phyloP scores from a whole-genome alignment of 2,113 vertebrate species.

The Brienomyrus longianalis region DNA sequence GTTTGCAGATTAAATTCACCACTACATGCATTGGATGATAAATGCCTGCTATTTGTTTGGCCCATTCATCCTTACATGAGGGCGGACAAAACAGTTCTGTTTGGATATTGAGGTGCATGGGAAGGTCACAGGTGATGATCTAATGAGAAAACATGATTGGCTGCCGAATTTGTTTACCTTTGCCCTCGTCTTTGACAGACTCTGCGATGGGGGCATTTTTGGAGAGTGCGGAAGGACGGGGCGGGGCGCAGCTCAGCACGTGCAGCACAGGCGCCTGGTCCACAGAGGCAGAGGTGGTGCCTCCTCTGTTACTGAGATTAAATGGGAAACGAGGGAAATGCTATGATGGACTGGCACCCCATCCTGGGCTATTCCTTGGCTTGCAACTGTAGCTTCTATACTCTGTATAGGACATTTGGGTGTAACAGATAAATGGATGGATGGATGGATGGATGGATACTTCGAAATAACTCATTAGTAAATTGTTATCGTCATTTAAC shows the following conservation, averaged over 20 bases:
- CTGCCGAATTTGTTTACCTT: neutral
- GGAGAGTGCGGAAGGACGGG: neutral
- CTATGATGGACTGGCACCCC: neutral
- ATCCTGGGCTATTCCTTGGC: neutral
- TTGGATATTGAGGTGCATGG: neutral
- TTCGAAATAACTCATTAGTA: neutral
- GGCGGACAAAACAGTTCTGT: neutral
- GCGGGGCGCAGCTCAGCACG: neutral
- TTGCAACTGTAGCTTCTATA: neutral
- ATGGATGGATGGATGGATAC: neutral
- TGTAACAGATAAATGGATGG: neutral
- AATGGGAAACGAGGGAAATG: neutral
- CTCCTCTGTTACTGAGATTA: neutral
- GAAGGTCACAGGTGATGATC: neutral
- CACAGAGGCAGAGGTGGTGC: neutral
- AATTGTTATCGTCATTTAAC: neutral
- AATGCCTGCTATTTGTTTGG: neutral
- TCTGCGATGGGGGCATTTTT: neutral
- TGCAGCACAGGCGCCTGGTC: neutral
- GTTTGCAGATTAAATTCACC: neutral
- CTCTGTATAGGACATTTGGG: neutral
- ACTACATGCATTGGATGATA: neutral
- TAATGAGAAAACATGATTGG: neutral
- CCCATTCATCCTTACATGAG: neutral
- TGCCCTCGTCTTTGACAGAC: neutral